phyloP scores from a whole-genome alignment of 2,888 invertebrate species.

The Xestia c-nigrum region DNA sequence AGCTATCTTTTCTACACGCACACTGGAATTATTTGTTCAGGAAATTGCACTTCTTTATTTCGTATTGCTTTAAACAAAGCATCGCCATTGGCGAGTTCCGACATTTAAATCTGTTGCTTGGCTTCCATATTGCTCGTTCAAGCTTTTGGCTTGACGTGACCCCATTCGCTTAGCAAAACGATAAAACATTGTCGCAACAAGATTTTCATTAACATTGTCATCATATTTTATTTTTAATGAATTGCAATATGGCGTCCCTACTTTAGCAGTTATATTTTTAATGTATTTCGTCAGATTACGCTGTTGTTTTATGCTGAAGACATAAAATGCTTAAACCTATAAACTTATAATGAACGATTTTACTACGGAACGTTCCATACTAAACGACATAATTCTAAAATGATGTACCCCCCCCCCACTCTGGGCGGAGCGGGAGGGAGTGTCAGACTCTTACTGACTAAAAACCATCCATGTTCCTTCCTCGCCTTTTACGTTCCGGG shows the following conservation, averaged over 20 bases:
- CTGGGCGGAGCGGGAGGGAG: too few relatives aligned
- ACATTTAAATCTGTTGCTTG: constrained; percentile 28
- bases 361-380: constrained; percentile 25
- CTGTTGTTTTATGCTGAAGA: constrained; percentile 56
- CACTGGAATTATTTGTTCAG: constrained; percentile 32
- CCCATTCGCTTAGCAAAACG: constrained; percentile 38
- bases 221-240: constrained; percentile 44
- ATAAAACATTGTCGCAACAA: constrained; percentile 52
- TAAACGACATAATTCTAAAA: constrained; percentile 34
- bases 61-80: constrained; percentile 23
- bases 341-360: constrained; percentile 60
- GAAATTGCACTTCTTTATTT: constrained; percentile 21
- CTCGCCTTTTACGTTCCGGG: too few relatives aligned
- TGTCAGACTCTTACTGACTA: too few relatives aligned
- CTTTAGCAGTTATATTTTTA: constrained; percentile 21
- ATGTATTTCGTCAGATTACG: constrained; percentile 51
- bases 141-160: constrained; percentile 28
- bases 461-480: too few relatives aligned
- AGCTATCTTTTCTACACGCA: constrained; percentile 34
- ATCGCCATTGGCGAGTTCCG: constrained; percentile 23
- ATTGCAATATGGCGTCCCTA: constrained; percentile 6
- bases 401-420: too few relatives aligned
- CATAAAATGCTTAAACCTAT: constrained; percentile 51
- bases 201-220: constrained; percentile 33
- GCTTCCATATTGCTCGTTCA: constrained; percentile 24